Evolutionary conservation across 2,888 invertebrate genomes (phyloP), one percentile per base, ranked within the genome.

Genomic region (Dryadula phaetusa): DNA sequence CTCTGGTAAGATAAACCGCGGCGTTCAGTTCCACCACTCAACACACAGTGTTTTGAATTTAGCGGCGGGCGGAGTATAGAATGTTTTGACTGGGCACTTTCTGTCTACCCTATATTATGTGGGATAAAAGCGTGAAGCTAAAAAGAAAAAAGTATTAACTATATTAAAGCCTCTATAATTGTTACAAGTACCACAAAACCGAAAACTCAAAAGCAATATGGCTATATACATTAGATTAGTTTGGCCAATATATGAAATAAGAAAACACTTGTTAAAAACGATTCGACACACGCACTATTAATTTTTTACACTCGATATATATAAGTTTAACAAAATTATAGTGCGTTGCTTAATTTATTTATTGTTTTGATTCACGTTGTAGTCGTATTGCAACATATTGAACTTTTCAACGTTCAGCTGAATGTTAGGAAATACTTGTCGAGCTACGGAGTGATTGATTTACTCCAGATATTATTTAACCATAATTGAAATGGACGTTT

Each of bases 391-490:
- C 56, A 22, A 58, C 58, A 66, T 52, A 54, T n/a, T 1, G 12
- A n/a, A 63, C 58, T 58, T 63, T 37, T 54, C 40, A 64, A 61
- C 42, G 47, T 67, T 67, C 42, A 53, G 18, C 20, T 37, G 52
- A 60, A 42, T 14, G 56, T 67, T 67, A 42, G 32, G 67, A 63
- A 58, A 67, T 44, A 42, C 42, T 1, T 47, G 47, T 42, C 32
- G 62, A 62, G 28, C 47, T 67, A 54, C 44, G 22, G 60, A 64
- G 28, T 46, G 60, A 70, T 64, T 64, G 64, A 61, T 54, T 61
- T 42, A 54, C n/a, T 49, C 47, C 53, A 60, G 54, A 40, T 53
- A 54, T 42, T 66, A 25, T 60, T 46, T 7, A 18, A 56, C 22
- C 42, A 32, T 58, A 20, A 64, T 47, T 34, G 52, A 25, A 60